phyloP scores from a whole-genome alignment of 1,140 invertebrate species.

The Dendroctonus ponderosae region DNA sequence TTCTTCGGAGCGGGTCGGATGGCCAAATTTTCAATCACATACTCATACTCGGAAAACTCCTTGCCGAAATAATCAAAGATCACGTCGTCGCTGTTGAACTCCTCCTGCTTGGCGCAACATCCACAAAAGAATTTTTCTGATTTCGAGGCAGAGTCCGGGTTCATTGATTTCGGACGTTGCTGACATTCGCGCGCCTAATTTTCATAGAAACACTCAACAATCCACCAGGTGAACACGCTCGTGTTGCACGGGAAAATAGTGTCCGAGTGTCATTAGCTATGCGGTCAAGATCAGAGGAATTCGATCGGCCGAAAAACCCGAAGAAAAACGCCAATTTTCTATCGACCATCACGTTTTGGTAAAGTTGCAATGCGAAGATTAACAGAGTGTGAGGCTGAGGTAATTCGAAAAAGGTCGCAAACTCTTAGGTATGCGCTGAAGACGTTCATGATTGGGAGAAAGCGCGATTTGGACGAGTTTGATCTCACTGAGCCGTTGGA shows the following conservation, averaged over 20 bases:
- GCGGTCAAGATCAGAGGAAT: constrained; percentile 6
- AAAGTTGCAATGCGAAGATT: constrained; percentile 25
- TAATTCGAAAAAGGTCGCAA: constrained; percentile 12
- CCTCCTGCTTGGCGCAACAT: constrained; percentile 18
- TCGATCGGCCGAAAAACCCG: constrained; percentile 49
- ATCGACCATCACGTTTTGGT: constrained; percentile 56
- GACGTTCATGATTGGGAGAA: constrained; percentile 39
- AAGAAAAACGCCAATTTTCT: constrained; percentile 53
- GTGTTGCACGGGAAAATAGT: not conserved
- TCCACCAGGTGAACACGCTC: not conserved
- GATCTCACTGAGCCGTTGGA: constrained; percentile 42
- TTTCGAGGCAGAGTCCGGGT: constrained; percentile 6
- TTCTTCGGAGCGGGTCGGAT: constrained; percentile 32
- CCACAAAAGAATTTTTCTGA: constrained; percentile 9
- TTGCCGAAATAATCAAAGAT: constrained; percentile 27
- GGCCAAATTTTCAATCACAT: constrained; percentile 35
- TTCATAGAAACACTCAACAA: constrained; percentile 5
- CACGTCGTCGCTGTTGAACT: constrained; percentile 23
- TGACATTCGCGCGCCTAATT: constrained; percentile 17
- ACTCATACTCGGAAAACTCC: constrained; percentile 37
- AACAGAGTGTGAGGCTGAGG: constrained; percentile 3
- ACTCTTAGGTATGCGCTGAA: constrained; percentile 48
- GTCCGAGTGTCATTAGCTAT: not conserved
- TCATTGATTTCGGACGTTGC: constrained; percentile 9
- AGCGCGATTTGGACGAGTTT: constrained; percentile 39